Conservation (phyloP, 1,140 invertebrate genomes). For the Cydia strobilella region DNA sequence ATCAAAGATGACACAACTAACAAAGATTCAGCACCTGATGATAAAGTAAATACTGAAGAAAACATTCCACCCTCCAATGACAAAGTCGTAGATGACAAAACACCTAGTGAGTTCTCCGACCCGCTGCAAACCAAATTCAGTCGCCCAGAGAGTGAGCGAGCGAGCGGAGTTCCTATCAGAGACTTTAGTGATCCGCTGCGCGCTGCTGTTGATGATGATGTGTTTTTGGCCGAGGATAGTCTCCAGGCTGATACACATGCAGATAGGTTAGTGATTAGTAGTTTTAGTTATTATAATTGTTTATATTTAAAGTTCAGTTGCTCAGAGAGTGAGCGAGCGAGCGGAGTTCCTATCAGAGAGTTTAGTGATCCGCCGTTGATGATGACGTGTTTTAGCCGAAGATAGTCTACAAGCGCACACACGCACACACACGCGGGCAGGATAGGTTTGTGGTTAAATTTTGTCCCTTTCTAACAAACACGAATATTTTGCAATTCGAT, state of each 20-base stretch:
- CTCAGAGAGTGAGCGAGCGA: constrained; percentile 67
- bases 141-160: constrained; percentile 65
- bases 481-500: too few species aligned
- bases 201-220: constrained; percentile 82
- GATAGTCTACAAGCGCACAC: constrained; percentile 63
- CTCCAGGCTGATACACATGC: constrained; percentile 64
- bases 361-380: constrained; percentile 88
- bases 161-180: constrained; percentile 72
- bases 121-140: constrained; percentile 44
- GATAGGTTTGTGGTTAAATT: constrained; percentile 40
- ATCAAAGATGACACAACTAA: constrained; percentile 27
- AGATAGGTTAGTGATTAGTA: constrained; percentile 67
- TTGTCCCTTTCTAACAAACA: too few species aligned
- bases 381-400: constrained; percentile 75
- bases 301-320: constrained; percentile 49
- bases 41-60: constrained; percentile 2
- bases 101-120: constrained; percentile 43
- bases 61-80: not conserved
- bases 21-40: not conserved
- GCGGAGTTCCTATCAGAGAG: constrained; percentile 80
- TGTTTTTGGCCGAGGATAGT: constrained; percentile 67
- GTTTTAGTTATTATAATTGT: too few species aligned
- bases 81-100: constrained; percentile 6
- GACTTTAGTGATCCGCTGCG: constrained; percentile 91
- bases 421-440: constrained; percentile 62